Base-by-base conservation (phyloP, 2,797 vertebrate genomes). In the Masticophis lateralis region DNA sequence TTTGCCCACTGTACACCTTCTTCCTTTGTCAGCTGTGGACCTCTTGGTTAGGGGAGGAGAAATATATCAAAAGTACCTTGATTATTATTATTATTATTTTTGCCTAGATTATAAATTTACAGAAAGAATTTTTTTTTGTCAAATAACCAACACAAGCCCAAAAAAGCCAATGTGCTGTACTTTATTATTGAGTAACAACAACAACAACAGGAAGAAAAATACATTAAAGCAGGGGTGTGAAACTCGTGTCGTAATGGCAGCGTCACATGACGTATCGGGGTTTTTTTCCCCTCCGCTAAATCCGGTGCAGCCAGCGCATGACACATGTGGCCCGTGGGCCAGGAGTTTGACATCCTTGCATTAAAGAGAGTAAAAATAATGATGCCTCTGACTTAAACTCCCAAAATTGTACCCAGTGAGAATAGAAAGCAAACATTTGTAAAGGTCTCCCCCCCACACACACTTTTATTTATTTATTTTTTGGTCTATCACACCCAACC, bases 1-100 rank as follows among this genome's bases (percentile, higher is more conserved):
- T 56, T 92, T 95, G 94, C 95, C 95, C 93, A 90, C 91, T 63
- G 14, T 79, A 93, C 96, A 97, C 96, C 97, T 97, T 96, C 32
- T 96, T 96, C 37, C 20, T 57, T 63, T 60, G 83, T 94, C 92
- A 95, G 69, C 88, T 91, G 61, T 83, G 32, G 83, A 89, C 90
- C 87, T 89, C 63, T 56, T 93, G 16, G 20, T 86, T 37, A 79
- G 8, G 22, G 12, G 28, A 79, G 1, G 20, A 63, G 60, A 69
- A 92, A 90, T 43, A 7, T 89, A 66, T 90, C 55, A 37, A 86
- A 53, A 10, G 93, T 92, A 93, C 95, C 93, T 32, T 22, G 92
- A 96, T 91, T 63, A 18, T 28, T 28, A 13, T 28, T 60, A 8
- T 92, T 56, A 43, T 56, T 27, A 1, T 57, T 63, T 89, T 92